phyloP scores from a whole-genome alignment of 2,113 vertebrate species.

The Tetraodon nigroviridis region DNA sequence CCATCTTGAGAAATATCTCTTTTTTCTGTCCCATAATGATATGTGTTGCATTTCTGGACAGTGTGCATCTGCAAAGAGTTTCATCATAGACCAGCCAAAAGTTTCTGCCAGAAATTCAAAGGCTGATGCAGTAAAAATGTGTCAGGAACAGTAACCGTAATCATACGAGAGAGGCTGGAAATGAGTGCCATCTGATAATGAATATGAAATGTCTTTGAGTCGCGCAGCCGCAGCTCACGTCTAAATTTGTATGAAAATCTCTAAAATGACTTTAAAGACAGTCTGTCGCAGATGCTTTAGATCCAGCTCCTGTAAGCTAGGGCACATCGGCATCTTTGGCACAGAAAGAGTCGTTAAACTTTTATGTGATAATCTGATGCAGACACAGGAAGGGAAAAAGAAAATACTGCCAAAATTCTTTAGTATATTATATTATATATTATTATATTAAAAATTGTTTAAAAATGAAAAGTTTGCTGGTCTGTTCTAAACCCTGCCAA shows the following conservation, averaged over 20 bases:
- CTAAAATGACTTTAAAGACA: constrained; percentile 41
- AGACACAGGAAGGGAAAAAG: background rate
- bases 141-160: constrained; percentile 7
- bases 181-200: constrained; percentile 19
- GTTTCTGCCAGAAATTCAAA: background rate
- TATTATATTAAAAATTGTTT: too few species aligned
- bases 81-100: background rate
- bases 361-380: constrained; percentile 5
- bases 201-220: constrained; percentile 37
- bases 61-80: background rate
- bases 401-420: background rate
- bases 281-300: constrained; percentile 32
- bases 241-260: constrained; percentile 45
- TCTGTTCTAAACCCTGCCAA: constrained; percentile 43
- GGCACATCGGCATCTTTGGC: constrained; percentile 42
- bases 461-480: constrained; percentile 36
- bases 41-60: background rate
- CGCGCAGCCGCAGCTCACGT: constrained; percentile 20
- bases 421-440: too few species aligned
- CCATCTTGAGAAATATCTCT: too few species aligned
- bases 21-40: background rate
- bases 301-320: constrained; percentile 20
- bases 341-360: constrained; percentile 14
- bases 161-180: constrained; percentile 24
- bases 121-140: background rate